Conservation (phyloP, 2,797 vertebrate genomes). For the Dendrocincla fuliginosa region DNA sequence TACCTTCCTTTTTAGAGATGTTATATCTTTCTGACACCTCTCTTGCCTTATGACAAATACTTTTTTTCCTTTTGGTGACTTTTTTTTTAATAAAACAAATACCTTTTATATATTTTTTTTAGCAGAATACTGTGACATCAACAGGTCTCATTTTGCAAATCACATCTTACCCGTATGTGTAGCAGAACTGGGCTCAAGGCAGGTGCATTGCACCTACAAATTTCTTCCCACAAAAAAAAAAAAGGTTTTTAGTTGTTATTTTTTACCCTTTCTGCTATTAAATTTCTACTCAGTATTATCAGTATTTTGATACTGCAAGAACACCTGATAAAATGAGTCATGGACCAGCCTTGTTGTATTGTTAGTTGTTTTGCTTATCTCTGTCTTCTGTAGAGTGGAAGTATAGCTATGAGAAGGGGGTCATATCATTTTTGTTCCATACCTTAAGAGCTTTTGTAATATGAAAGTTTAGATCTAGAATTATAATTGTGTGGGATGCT, state of each 20-base stretch:
- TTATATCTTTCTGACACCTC: not conserved
- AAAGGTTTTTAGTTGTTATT: not conserved
- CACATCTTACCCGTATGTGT: not conserved
- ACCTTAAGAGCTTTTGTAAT: conserved; percentile 1
- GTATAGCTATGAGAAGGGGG: not conserved
- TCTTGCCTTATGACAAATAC: not conserved
- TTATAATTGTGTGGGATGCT: not conserved
- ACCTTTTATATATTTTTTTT: not conserved
- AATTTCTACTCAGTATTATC: not conserved
- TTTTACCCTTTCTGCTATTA: not conserved
- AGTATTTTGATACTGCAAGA: not conserved
- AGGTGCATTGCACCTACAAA: not conserved
- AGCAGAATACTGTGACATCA: not conserved
- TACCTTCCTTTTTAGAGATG: not conserved
- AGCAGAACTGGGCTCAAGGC: not conserved
- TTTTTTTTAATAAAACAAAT: not conserved
- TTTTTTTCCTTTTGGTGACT: not conserved
- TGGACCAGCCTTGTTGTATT: not conserved
- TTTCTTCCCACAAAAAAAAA: not conserved
- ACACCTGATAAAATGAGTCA: conserved; percentile 6
- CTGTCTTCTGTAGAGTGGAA: not conserved
- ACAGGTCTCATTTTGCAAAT: not conserved
- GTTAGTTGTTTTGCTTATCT: conserved; percentile 16
- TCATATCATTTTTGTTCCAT: not conserved
- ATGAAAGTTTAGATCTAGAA: not conserved